Percentiles rank a stretch among this genome's conserved stretches.
Conservation (phyloP, 1,140 invertebrate species). For the Dufourea novaeangliae region DNA sequence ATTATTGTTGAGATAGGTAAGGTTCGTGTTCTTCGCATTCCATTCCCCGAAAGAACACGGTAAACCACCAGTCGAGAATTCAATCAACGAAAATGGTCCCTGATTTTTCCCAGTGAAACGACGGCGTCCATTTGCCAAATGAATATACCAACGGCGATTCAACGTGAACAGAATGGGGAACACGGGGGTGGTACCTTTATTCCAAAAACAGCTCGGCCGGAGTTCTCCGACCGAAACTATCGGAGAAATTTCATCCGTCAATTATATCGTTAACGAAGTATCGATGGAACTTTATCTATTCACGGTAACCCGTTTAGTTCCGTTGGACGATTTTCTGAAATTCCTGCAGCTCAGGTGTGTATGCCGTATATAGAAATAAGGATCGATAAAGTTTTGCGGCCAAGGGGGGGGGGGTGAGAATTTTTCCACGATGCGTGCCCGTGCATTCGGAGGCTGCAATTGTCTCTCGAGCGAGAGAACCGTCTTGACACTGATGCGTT, state of each 20-base stretch:
- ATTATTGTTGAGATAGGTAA: no score
- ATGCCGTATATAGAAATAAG: not conserved
- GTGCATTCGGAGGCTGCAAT: constrained; percentile 27
- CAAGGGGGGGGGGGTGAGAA: not conserved
- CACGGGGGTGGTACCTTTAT: not conserved
- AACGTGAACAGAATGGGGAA: not conserved
- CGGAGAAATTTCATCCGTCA: not conserved
- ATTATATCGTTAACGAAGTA: not conserved
- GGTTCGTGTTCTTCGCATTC: no score
- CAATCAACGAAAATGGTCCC: not conserved
- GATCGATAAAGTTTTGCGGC: not conserved
- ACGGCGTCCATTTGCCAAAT: not conserved
- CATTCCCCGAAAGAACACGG: no score
- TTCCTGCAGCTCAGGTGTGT: not conserved
- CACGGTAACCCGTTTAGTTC: not conserved
- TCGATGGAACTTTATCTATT: not conserved
- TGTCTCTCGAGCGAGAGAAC: constrained; percentile 30
- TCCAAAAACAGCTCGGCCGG: not conserved
- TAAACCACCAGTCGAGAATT: no score
- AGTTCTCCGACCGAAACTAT: not conserved
- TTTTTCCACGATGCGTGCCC: not conserved
- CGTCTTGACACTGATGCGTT: constrained; percentile 47
- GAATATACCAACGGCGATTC: not conserved
- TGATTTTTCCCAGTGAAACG: not conserved
- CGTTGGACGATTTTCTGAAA: not conserved